Evolutionary conservation across 2,797 vertebrate genomes (phyloP).

Genomic region (Poecilia velifera): DNA sequence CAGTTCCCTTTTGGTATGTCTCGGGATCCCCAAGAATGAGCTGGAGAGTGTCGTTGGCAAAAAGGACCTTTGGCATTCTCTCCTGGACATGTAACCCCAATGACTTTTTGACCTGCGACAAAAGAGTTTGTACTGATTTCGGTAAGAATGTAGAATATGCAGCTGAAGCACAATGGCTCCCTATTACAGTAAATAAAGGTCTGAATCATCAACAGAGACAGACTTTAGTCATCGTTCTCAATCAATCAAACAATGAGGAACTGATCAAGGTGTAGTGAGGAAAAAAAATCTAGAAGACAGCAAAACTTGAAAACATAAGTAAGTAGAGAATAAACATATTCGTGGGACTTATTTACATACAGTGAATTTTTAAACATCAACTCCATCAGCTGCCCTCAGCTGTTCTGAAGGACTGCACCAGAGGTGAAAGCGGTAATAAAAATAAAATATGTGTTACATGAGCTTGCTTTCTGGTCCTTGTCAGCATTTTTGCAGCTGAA

Average conservation of each 20-base stretch:
- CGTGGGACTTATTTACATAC: background rate
- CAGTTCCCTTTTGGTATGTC: background rate
- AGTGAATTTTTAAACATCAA: background rate
- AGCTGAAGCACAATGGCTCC: background rate
- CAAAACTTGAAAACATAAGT: background rate
- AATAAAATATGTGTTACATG: slow-evolving; percentile 1
- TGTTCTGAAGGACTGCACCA: background rate
- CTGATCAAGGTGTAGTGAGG: background rate
- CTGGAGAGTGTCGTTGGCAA: background rate
- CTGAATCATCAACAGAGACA: background rate
- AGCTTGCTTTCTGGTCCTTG: background rate
- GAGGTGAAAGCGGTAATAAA: background rate
- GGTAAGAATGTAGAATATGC: background rate
- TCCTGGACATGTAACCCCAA: background rate
- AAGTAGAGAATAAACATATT: background rate
- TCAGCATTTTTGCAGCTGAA: slow-evolving; percentile 1
- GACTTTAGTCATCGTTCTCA: background rate
- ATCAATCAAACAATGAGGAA: background rate
- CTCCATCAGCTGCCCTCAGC: background rate
- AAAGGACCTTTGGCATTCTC: background rate
- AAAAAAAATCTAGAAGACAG: background rate
- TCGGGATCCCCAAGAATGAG: background rate
- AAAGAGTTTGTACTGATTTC: background rate
- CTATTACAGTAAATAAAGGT: background rate
- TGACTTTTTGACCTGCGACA: background rate